phyloP scores from a whole-genome alignment of 1,140 invertebrate species.

The Drosophila leontia region DNA sequence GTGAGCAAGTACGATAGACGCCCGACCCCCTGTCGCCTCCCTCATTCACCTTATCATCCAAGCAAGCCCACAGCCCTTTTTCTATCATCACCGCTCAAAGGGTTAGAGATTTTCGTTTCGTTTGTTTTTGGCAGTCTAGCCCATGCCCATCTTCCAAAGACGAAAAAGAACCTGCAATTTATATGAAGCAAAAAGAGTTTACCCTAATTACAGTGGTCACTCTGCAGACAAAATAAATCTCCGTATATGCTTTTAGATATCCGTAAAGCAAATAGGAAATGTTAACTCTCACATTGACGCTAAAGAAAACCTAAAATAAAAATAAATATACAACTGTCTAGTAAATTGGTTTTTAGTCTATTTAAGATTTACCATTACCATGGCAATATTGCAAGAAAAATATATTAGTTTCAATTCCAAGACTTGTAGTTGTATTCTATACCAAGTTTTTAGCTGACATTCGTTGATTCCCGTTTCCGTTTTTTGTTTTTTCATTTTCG shows the following conservation, averaged over 20 bases:
- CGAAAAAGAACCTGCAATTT: neutral
- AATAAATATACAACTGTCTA: neutral
- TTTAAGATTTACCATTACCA: neutral
- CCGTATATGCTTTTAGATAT: no score
- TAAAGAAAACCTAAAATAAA: neutral
- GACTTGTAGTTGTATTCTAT: neutral
- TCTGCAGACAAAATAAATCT: neutral
- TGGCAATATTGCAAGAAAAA: no score
- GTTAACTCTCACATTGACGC: no score
- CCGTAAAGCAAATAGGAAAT: no score
- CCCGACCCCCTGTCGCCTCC: constrained; percentile 3
- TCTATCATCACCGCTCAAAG: constrained; percentile 1
- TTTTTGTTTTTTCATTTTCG: constrained; percentile 45
- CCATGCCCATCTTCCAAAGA: neutral
- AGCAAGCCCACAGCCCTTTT: neutral
- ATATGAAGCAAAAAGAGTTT: neutral
- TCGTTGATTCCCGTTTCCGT: constrained; percentile 56
- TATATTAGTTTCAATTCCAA: no score
- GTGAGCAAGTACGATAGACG: constrained; percentile 11
- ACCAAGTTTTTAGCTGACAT: constrained; percentile 9
- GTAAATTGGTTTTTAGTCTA: neutral
- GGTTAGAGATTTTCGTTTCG: constrained; percentile 11
- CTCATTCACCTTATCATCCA: neutral
- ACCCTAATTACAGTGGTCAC: constrained; percentile 1
- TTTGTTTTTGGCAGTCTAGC: constrained; percentile 6